Base-by-base conservation (phyloP, 2,888 invertebrate genomes). In the Plutella xylostella region DNA sequence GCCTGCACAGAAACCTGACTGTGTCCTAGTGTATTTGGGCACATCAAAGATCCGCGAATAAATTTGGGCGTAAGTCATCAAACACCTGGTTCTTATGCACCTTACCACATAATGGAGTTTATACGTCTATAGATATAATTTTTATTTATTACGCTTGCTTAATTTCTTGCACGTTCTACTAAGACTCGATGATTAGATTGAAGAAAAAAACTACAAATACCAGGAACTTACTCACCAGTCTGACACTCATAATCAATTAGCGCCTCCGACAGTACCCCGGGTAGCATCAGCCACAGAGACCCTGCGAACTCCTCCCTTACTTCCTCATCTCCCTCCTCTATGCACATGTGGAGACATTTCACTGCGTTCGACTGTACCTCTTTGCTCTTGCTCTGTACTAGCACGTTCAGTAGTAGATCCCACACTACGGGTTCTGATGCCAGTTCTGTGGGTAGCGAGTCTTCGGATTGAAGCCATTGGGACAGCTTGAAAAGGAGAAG, bases 401-500 rank as follows among this genome's bases (percentile, higher is more conserved):
- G 57, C 33, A 83, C 64, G 48, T 68, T 68, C 0, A 82, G 53
- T 0, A 82, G 65, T 0, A 78, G 52, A 44, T 79, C 71, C 78
- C 77, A 77, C 3, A 80, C 67, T 46, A 61, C 43, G 0, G 69
- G 63, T 18, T 74, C 64, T 11, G 60, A 56, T 45, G 65, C 62
- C 11, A 83, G 58, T 9, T 75, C 77, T 2, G 60, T 52, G 4
- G 82, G 82, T n/a, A 83, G 46, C 0, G 61, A 55, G 40, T 72
- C 68, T 56, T 80, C 80, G 0, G 50, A 60, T 56, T 69, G 68
- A 0, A 83, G 59, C 83, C 83, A 82, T 61, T 78, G 68, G 5
- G 75, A 68, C 14, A 82, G 51, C 83, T 82, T 45, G 20, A 62
- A 53, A 22, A 33, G 15, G 42, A 33, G n/a, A n/a, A n/a, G n/a